Evolutionary conservation across 2,888 invertebrate species (phyloP), one percentile per base, ranked within the genome.

Genomic region (Polymixis lichenea): DNA sequence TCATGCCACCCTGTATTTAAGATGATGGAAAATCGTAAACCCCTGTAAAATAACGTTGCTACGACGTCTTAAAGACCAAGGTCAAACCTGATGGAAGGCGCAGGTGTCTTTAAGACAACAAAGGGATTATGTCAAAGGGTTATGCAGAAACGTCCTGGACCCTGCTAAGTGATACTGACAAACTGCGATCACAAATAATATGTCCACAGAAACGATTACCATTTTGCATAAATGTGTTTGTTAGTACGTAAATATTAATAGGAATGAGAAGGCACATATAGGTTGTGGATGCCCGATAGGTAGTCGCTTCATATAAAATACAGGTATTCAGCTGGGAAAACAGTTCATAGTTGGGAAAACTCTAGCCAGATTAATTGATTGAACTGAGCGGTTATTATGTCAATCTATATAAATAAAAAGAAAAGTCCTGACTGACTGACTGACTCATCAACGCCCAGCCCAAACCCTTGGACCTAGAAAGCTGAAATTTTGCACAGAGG

Each of bases 91-190:
- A 72, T 65, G 43, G 38, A 32, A 7, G 46, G 17, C 72, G 46
- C 78, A 78, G 78, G 72, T 78, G 78, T 61, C n/a, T 49, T 49
- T 19, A 61, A 55, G 28, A 15, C 38, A 58, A 61, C 65, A 60
- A 49, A 51, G 32, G 38, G 62, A 64, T 70, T 70, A 62, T 43
- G n/a, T 38, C 55, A 56, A 49, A 55, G 17, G 28, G 43, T 13
- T 69, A 68, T 56, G 11, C 25, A 25, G 49, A 28, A 25, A 76
- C 22, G 67, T 28, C 38, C 28, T 32, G 22, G 2, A 22, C 11
- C 43, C 43, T 53, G 13, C 17, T 74, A 71, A 53, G 51, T 61
- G 25, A n/a, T 61, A 22, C 28, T 58, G 49, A 19, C 28, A 75
- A 60, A 22, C 9, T 22, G 19, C 9, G 17, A 55, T 51, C 28